Conservation (phyloP, 2,113 vertebrate species). For the Phasianus colchicus region DNA sequence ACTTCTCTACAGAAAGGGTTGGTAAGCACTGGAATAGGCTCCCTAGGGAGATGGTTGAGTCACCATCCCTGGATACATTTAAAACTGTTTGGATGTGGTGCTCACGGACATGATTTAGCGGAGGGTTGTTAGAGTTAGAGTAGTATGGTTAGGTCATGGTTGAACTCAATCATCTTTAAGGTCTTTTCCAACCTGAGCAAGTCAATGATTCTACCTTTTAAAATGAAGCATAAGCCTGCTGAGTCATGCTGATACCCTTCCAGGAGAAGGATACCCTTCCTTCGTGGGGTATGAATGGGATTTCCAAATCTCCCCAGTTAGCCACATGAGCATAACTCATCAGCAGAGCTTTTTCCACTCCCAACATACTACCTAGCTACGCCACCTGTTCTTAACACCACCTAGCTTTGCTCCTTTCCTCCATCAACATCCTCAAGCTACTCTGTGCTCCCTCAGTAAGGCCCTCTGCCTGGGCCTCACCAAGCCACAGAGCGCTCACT, state of each 20-base stretch:
- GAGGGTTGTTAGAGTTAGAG: too few species aligned
- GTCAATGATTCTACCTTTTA: not conserved
- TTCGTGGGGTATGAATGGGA: not conserved
- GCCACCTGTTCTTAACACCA: not conserved
- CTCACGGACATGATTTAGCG: too few species aligned
- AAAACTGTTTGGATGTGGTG: too few species aligned
- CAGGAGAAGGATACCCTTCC: not conserved
- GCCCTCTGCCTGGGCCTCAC: not conserved
- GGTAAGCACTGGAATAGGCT: too few species aligned
- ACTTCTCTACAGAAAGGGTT: too few species aligned
- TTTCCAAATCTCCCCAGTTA: not conserved
- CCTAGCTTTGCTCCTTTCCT: not conserved
- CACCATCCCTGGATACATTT: too few species aligned
- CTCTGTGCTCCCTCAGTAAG: not conserved
- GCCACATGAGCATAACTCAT: rapidly evolving
- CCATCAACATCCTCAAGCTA: not conserved
- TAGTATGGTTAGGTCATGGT: too few species aligned
- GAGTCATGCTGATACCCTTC: not conserved
- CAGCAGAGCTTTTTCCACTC: not conserved
- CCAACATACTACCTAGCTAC: not conserved
- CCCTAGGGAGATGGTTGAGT: too few species aligned
- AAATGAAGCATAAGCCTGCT: not conserved
- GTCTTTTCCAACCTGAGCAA: too few species aligned
- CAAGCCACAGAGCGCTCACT: rapidly evolving
- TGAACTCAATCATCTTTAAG: too few species aligned